Evolutionary conservation across 2,797 vertebrate genomes (phyloP).

Genomic region (Epinephelus awoara): DNA sequence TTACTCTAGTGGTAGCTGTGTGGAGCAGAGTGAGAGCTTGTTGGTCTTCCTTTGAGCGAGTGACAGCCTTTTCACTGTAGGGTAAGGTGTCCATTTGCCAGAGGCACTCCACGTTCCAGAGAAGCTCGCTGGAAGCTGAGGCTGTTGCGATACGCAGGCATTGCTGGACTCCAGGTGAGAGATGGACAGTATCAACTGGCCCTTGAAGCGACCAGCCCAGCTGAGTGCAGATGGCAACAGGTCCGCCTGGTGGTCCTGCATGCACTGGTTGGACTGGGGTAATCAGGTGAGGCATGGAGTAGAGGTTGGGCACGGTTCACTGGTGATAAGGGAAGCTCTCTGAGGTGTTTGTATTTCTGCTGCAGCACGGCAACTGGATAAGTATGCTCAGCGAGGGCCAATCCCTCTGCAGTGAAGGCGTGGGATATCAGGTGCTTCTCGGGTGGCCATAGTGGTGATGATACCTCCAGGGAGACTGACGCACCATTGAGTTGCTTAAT

Average conservation of each 20-base stretch:
- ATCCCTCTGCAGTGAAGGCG: slow-evolving; percentile 17
- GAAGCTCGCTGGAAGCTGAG: background rate
- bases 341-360: slow-evolving; percentile 4
- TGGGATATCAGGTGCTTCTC: slow-evolving; percentile 11
- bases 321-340: too few species aligned
- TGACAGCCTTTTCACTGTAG: slow-evolving; percentile 3
- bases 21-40: background rate
- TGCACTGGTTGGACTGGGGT: slow-evolving; percentile 1
- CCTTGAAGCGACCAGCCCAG: slow-evolving; percentile 24
- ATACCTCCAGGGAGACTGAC: background rate
- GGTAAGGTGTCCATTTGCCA: slow-evolving; percentile 18
- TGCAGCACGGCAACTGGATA: slow-evolving; percentile 13
- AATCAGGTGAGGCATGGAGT: slow-evolving; percentile 18
- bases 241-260: background rate
- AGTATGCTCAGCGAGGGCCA: too few species aligned
- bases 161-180: background rate
- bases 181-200: slow-evolving; percentile 5
- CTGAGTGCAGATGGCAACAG: background rate
- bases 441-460: background rate
- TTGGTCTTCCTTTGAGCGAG: slow-evolving; percentile 26
- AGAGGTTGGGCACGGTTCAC: slow-evolving; percentile 19
- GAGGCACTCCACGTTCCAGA: slow-evolving; percentile 1
- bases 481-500: too few species aligned
- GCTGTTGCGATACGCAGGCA: background rate
- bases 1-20: background rate